These are phyloP conservation scores for Ectropis grisescens DNA, from an alignment of 1,140 invertebrate species.

Conservation along the genomic window DNA sequence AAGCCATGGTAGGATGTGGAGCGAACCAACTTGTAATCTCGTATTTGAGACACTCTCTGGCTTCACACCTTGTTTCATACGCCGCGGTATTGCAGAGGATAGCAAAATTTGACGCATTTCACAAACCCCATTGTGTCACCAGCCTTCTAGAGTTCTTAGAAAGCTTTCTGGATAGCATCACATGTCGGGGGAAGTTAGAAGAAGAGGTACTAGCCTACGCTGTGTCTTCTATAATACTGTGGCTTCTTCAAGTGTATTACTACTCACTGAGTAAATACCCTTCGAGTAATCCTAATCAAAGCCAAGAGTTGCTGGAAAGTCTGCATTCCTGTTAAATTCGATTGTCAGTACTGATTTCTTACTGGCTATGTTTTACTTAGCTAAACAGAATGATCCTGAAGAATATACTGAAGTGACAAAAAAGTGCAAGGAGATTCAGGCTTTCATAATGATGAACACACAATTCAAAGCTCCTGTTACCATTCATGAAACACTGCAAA, in stretches of 20 bases:
- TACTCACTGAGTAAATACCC: slow-evolving; percentile 75
- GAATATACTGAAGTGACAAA: slow-evolving; percentile 78
- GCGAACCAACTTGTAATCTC: slow-evolving; percentile 92
- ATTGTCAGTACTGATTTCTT: slow-evolving; percentile 83
- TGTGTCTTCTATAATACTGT: slow-evolving; percentile 82
- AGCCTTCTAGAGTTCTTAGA: slow-evolving; percentile 90
- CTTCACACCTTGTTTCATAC: slow-evolving; percentile 91
- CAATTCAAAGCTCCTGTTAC: slow-evolving; percentile 68
- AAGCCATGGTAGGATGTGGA: slow-evolving; percentile 91
- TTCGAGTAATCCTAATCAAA: slow-evolving; percentile 64
- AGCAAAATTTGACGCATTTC: slow-evolving; percentile 89
- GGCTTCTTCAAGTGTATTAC: slow-evolving; percentile 86
- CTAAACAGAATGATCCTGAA: slow-evolving; percentile 80
- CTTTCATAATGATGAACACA: slow-evolving; percentile 72
- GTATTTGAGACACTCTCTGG: slow-evolving; percentile 93
- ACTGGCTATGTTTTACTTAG: slow-evolving; percentile 86
- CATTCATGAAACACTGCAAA: slow-evolving; percentile 74
- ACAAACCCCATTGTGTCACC: slow-evolving; percentile 89
- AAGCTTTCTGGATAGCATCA: slow-evolving; percentile 79
- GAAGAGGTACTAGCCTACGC: slow-evolving; percentile 83
- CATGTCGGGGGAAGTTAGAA: slow-evolving; percentile 82
- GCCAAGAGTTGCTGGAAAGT: slow-evolving; percentile 78
- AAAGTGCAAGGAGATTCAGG: slow-evolving; percentile 81
- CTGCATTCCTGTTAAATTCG: slow-evolving; percentile 76
- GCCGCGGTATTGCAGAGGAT: slow-evolving; percentile 90